Conservation (phyloP, 2,888 invertebrate species). For the Lissocephala sabroskyi region DNA sequence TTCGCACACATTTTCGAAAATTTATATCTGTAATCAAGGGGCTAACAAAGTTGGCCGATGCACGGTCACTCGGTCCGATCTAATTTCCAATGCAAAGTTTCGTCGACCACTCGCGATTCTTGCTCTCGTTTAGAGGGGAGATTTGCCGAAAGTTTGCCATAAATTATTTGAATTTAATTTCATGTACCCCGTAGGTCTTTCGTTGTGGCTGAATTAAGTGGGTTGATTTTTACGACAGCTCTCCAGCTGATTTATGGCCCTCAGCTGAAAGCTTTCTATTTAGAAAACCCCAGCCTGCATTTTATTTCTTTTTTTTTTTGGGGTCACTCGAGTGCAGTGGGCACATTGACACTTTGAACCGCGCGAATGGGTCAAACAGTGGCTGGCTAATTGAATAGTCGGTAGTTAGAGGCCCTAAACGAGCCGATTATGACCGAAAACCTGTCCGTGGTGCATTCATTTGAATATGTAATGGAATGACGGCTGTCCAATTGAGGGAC, state of each 20-base stretch:
- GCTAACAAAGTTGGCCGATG: constrained; percentile 5
- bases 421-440: too few relatives aligned
- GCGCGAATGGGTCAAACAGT: too few relatives aligned
- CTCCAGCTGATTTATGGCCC: constrained; percentile 20
- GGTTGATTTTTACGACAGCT: constrained; percentile 10
- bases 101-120: constrained; percentile 7
- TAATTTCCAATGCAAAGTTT: constrained; percentile 38
- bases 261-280: constrained; percentile 21
- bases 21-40: constrained; percentile 41
- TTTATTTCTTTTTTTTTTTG: too few relatives aligned
- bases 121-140: constrained; percentile 7
- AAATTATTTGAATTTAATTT: constrained; percentile 28
- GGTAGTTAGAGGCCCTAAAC: too few relatives aligned
- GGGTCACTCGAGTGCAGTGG: background rate
- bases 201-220: constrained; percentile 19
- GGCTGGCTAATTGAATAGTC: too few relatives aligned
- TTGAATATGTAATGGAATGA: too few relatives aligned
- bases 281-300: background rate
- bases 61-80: background rate
- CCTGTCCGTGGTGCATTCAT: too few relatives aligned
- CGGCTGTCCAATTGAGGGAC: too few relatives aligned
- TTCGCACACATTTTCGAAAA: constrained; percentile 43
- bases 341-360: too few relatives aligned
- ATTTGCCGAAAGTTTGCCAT: constrained; percentile 19
- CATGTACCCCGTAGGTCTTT: constrained; percentile 15